These are phyloP conservation scores for Ametastegia equiseti DNA, from an alignment of 2,888 invertebrate species.

Conservation along the genomic window DNA sequence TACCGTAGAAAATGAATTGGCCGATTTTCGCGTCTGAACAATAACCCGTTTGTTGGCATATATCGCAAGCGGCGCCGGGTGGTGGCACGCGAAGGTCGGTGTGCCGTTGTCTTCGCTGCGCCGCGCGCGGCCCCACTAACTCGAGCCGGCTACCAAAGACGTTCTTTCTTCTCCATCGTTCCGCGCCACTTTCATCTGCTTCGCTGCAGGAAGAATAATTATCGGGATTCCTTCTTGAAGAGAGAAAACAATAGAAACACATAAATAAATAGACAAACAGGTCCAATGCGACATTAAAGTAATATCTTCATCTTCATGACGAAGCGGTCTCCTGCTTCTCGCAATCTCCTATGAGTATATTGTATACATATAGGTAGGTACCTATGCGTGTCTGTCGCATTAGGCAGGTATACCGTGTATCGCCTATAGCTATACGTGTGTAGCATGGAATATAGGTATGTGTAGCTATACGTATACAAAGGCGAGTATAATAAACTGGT, in stretches of 20 bases:
- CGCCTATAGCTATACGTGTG: background rate
- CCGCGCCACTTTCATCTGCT: background rate
- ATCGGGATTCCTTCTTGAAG: too few species aligned
- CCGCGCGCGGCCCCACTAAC: background rate
- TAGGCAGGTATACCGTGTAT: background rate
- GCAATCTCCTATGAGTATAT: too few species aligned
- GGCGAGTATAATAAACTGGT: conserved; percentile 14
- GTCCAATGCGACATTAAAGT: too few species aligned
- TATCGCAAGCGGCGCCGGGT: conserved; percentile 58
- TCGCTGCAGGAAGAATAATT: background rate
- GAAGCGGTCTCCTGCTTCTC: too few species aligned
- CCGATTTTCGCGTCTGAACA: background rate
- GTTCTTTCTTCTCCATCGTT: background rate
- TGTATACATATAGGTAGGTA: background rate
- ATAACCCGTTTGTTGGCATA: conserved; percentile 26
- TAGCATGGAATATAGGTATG: background rate
- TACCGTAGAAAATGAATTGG: background rate
- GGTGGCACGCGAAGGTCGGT: conserved; percentile 70
- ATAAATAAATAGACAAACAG: too few species aligned
- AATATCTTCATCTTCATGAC: too few species aligned
- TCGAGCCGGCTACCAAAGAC: background rate
- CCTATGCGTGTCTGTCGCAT: background rate
- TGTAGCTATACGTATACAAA: too few species aligned
- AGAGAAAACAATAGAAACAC: too few species aligned
- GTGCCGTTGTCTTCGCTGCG: conserved; percentile 57